Evolutionary conservation across 2,888 invertebrate species (phyloP).

Genomic region (Lochmaea crataegi): DNA sequence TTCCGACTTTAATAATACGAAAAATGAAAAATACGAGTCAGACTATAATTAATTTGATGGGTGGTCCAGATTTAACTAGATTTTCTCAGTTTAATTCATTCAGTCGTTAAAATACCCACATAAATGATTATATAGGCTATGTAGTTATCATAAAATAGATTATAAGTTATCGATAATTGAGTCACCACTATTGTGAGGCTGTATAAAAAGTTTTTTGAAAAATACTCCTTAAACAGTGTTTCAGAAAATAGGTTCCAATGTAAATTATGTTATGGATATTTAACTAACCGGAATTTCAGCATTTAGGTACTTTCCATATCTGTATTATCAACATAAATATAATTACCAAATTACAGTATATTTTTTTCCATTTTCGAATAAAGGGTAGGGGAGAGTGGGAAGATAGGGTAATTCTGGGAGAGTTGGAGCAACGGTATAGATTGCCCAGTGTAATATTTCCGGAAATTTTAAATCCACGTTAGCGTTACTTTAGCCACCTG

Average conservation of each 20-base stretch:
- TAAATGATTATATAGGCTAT: conserved; percentile 19
- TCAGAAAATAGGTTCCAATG: neutral
- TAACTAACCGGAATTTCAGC: no score
- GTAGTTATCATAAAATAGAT: conserved; percentile 5
- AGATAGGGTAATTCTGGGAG: no score
- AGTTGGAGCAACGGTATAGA: no score
- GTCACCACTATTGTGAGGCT: conserved; percentile 5
- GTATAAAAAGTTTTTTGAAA: neutral
- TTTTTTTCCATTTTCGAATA: no score
- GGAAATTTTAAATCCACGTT: no score
- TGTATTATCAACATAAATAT: no score
- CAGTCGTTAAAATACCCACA: conserved; percentile 16
- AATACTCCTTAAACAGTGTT: neutral
- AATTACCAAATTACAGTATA: no score
- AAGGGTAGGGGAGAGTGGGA: no score
- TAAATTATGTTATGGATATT: no score
- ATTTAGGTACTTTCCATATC: no score
- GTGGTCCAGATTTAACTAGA: conserved; percentile 36
- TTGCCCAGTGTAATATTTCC: no score
- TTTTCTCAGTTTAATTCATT: conserved; percentile 16
- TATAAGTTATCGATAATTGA: conserved; percentile 8
- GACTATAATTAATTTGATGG: conserved; percentile 36
- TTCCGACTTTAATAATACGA: conserved; percentile 30
- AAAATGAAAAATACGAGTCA: conserved; percentile 33
- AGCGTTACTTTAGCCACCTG: no score